A percentile compares a stretch with the other conserved stretches of the same genome.
Conservation (phyloP, 1,140 invertebrate species). For the Muscidifurax raptorellus region DNA sequence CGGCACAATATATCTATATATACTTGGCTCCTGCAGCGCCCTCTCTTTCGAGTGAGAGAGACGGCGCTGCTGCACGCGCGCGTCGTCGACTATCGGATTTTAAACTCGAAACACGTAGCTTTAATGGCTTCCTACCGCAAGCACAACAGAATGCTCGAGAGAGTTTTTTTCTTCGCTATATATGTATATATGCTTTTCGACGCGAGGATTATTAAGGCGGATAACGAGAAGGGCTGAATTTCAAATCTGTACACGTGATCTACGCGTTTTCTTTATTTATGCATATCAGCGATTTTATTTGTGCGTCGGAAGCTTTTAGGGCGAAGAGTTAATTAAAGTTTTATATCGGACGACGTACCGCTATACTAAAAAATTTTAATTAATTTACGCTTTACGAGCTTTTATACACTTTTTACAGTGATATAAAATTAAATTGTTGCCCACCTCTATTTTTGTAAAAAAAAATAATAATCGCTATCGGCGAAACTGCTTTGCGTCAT, state of each 20-base stretch:
- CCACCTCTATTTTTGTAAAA: neutral
- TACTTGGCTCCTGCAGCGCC: neutral
- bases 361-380: neutral
- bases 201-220: constrained; percentile 8
- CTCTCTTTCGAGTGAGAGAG: neutral
- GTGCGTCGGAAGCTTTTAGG: neutral
- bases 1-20: neutral
- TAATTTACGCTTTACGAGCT: constrained; percentile 11
- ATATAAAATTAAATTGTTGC: neutral
- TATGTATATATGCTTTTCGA: neutral
- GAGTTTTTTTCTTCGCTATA: neutral
- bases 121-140: constrained; percentile 29
- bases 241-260: neutral
- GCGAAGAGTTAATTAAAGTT: neutral
- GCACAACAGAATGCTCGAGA: constrained; percentile 28
- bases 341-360: neutral
- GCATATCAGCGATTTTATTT: neutral
- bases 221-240: neutral
- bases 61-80: neutral
- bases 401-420: neutral
- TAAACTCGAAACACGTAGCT: constrained; percentile 40
- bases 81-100: constrained; percentile 24
- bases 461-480: neutral
- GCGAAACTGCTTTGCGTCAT: neutral
- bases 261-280: neutral